Conservation (phyloP, 2,113 vertebrate genomes). For the Thunnus maccoyii region DNA sequence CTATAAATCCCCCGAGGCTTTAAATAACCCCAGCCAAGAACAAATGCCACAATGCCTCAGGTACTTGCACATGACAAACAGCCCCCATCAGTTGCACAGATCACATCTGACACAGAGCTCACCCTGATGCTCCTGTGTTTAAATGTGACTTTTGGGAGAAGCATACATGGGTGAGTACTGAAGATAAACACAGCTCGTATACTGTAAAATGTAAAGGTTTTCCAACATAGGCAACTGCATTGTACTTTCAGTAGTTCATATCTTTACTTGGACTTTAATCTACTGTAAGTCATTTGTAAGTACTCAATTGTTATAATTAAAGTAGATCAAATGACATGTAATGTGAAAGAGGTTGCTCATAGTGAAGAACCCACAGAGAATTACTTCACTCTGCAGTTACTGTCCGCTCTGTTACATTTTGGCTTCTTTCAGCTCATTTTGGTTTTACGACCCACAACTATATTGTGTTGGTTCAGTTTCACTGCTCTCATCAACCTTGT, state of each 20-base stretch:
- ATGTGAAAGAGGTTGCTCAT: not conserved
- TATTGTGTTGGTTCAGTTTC: not conserved
- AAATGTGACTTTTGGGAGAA: slow-evolving; percentile 54
- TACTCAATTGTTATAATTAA: too few relatives aligned
- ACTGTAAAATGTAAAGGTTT: not conserved
- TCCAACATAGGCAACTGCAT: not conserved
- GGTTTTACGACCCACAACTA: not conserved
- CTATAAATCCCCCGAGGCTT: slow-evolving; percentile 67
- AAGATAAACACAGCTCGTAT: not conserved
- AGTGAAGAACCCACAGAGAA: not conserved
- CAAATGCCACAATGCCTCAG: slow-evolving; percentile 72
- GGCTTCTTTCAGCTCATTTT: too few relatives aligned
- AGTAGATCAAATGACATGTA: too few relatives aligned
- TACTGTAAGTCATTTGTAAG: too few relatives aligned
- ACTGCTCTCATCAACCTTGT: not conserved
- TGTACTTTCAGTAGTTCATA: not conserved
- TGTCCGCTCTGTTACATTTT: too few relatives aligned
- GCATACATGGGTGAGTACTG: slow-evolving; percentile 5
- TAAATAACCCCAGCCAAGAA: slow-evolving; percentile 68
- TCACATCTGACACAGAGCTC: slow-evolving; percentile 64
- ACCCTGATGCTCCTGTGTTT: slow-evolving; percentile 61
- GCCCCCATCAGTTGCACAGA: slow-evolving; percentile 58
- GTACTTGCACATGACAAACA: slow-evolving; percentile 67
- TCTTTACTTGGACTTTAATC: not conserved
- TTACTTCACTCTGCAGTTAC: not conserved